Base-by-base conservation (phyloP, 2,113 vertebrate species). In the Centrocercus urophasianus region DNA sequence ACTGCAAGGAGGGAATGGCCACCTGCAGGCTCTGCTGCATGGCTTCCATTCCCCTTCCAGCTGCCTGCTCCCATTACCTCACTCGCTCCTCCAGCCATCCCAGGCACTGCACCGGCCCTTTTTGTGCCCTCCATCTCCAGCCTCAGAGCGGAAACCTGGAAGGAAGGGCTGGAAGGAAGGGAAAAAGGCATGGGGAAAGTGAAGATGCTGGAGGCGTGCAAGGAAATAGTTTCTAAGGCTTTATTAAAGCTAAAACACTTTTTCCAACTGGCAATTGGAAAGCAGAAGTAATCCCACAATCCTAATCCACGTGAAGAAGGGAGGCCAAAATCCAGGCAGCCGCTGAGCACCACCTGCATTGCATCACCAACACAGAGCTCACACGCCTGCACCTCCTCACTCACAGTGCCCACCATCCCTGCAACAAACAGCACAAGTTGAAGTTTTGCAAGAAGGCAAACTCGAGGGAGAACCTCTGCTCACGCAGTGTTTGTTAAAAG, bases 111-210 rank as follows among this genome's bases (percentile, higher is more conserved):
- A 54, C 13, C 28, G 73, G 47, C 18, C 38, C 24, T 24, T 56
- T 20, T 45, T 2, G 0, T 20, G 19, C 32, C 61, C 81, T 80
- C 69, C 32, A 1, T 27, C 52, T 82, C 34, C 27, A n/a, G 34
- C 19, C n/a, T 36, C 73, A 9, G 40, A 64, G 28, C 15, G 73
- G 90, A 96, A 96, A 96, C 20, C 80, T 96, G 95, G 88, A 95
- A 88, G 50, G 30, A 88, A 66, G 45, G 67, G 52, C 78, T 93
- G 82, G 67, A 84, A 94, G 79, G 24, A 91, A 87, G 34, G 10
- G 57, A 85, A 88, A 28, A 21, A 52, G 38, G 38, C 67, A 83
- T 1, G 2, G 64, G 60, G 79, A 94, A 80, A 90, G 88, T 13
- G 11, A 79, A 83, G 89, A 75, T 1, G 21, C 45, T 67, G 50